Evolutionary conservation across 2,797 vertebrate genomes (phyloP).

Genomic region (Melanotaenia pygmaea): DNA sequence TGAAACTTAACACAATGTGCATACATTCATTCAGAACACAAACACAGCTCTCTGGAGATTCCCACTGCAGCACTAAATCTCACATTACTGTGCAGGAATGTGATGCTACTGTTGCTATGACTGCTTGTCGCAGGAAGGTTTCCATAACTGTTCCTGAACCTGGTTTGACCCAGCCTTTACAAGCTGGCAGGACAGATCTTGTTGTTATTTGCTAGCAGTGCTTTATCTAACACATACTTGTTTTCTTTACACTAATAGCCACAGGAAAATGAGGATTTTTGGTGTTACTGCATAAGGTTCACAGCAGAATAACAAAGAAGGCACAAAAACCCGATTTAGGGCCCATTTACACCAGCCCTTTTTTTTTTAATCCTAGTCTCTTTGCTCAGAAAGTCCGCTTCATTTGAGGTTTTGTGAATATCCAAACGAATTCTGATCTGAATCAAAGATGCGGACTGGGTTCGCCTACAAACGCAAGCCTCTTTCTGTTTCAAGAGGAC

Average conservation of each 20-base stretch:
- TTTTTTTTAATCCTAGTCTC: too few relatives aligned
- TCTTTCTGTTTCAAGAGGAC: too few relatives aligned
- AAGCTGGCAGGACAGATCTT: neutral
- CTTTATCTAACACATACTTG: neutral
- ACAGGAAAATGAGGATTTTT: slow-evolving; percentile 1
- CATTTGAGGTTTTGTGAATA: too few relatives aligned
- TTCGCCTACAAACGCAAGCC: too few relatives aligned
- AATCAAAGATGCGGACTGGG: too few relatives aligned
- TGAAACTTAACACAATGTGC: neutral
- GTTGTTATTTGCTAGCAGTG: neutral
- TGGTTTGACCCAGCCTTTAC: slow-evolving; percentile 29
- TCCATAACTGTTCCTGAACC: slow-evolving; percentile 33
- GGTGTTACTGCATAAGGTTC: slow-evolving; percentile 1
- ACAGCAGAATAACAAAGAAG: neutral
- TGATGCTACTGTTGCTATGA: slow-evolving; percentile 54
- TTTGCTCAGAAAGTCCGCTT: too few relatives aligned
- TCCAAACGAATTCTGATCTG: too few relatives aligned
- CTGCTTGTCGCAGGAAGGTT: slow-evolving; percentile 22
- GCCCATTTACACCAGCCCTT: too few relatives aligned
- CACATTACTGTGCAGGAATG: slow-evolving; percentile 67
- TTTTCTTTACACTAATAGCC: neutral
- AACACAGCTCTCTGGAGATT: slow-evolving; percentile 23
- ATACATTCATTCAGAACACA: slow-evolving; percentile 25
- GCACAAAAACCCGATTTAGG: slow-evolving; percentile 38
- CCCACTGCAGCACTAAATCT: slow-evolving; percentile 42